Evolutionary conservation across 2,888 invertebrate genomes (phyloP), one percentile per base, ranked within the genome.

Genomic region (Drosophila prostipennis): DNA sequence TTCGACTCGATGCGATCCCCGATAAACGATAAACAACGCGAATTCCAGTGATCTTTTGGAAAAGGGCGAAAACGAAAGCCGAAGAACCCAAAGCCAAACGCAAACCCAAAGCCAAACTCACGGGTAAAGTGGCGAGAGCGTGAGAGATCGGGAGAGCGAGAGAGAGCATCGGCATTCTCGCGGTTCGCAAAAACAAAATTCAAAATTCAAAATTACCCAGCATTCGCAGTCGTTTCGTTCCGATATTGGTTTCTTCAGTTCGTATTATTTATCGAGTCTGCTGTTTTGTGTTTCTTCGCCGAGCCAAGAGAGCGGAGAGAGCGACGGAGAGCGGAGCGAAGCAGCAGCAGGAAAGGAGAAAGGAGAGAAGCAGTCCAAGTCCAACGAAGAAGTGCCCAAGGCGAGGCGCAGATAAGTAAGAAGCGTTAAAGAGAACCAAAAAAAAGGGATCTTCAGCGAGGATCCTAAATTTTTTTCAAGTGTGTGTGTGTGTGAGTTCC

Each of bases 391-490:
- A 68, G 67, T 77, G 80, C 77, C 61, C 46, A 79, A 74, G 80
- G 79, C 81, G 53, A 84, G 80, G 80, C 85, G 85, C 82, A 82
- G 74, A 84, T 69, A 79, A 82, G 81, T 82, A 82, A 82, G 81
- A 79, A 84, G 76, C 64, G 29, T n/a, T 23, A 26, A 29, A 60
- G 42, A 64, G 26, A 39, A 61, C 42, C 29, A 52, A 23, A 5
- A 39, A 6, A 42, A 61, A 45, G 29, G 61, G 63, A 67, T 57
- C 42, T 32, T 36, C 54, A 34, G 26, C 56, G 68, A 55, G 61
- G 58, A 63, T 43, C 72, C 40, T 46, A n/a, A 29, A 37, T 29
- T 64, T 63, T 58, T 72, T 78, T 65, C 72, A 49, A 64, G 61
- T 71, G 51, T 56, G 42, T 49, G 40, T 63, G 60, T 54, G 56